phyloP scores from a whole-genome alignment of 2,113 vertebrate genomes.

The Saccopteryx bilineata region DNA sequence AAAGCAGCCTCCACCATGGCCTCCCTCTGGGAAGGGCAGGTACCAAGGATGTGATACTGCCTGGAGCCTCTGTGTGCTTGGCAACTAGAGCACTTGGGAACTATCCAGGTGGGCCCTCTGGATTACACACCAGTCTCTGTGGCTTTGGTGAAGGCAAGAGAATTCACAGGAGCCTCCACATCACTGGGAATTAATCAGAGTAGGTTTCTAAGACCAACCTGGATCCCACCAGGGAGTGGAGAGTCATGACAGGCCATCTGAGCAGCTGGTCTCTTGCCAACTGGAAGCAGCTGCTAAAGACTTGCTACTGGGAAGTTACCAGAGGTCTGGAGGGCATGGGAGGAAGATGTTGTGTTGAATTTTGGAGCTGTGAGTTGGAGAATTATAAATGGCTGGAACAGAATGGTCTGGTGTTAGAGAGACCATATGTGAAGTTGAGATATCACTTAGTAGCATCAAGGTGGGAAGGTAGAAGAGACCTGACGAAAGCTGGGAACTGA shows the following conservation, averaged over 20 bases:
- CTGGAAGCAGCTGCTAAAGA: not conserved
- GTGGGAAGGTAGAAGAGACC: too few relatives aligned
- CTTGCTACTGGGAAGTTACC: not conserved
- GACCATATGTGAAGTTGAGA: not conserved
- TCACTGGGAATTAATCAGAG: not conserved
- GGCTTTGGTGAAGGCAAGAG: not conserved
- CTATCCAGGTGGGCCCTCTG: not conserved
- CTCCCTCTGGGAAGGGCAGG: slow-evolving; percentile 42
- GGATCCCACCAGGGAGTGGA: not conserved
- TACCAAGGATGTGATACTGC: not conserved
- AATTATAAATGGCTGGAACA: not conserved
- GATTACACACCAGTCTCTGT: not conserved
- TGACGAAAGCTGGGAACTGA: not conserved
- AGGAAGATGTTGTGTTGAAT: not conserved
- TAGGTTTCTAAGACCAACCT: slow-evolving; percentile 27
- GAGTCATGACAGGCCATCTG: not conserved
- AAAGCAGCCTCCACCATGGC: not conserved
- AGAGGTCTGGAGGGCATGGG: not conserved
- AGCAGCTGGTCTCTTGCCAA: not conserved
- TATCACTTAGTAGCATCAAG: rapidly evolving
- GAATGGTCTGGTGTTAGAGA: not conserved
- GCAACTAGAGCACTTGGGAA: slow-evolving; percentile 41
- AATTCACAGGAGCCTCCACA: not conserved
- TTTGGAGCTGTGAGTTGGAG: not conserved
- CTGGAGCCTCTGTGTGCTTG: not conserved